Evolutionary conservation across 2,888 invertebrate genomes (phyloP).

Genomic region (Nomada hirtipes): DNA sequence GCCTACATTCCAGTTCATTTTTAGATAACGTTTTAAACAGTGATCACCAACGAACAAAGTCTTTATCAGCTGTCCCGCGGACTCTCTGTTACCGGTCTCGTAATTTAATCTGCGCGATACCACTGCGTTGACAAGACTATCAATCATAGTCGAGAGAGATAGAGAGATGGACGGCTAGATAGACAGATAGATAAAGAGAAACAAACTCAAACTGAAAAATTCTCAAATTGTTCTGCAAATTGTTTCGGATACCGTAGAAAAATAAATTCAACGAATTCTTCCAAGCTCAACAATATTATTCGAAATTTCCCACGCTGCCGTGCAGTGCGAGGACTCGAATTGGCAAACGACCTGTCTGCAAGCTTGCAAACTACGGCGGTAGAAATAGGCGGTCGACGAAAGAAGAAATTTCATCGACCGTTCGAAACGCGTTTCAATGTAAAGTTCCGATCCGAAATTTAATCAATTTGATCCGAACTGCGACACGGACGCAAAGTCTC

Average conservation of each 20-base stretch:
- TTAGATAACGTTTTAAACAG: constrained; percentile 53
- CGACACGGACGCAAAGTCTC: constrained; percentile 21
- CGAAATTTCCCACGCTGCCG: too few relatives aligned
- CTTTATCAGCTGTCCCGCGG: not conserved
- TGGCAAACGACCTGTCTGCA: too few relatives aligned
- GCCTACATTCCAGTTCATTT: constrained; percentile 61
- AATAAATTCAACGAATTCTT: too few relatives aligned
- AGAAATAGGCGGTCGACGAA: not conserved
- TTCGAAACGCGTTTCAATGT: constrained; percentile 22
- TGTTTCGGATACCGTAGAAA: too few relatives aligned
- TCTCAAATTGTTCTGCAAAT: too few relatives aligned
- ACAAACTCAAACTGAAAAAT: too few relatives aligned
- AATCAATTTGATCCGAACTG: constrained; percentile 31
- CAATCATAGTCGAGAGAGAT: not conserved
- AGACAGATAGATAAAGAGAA: too few relatives aligned
- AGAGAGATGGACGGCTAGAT: too few relatives aligned
- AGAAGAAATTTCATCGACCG: not conserved
- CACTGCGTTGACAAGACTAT: not conserved
- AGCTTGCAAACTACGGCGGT: not conserved
- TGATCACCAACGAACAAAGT: constrained; percentile 45
- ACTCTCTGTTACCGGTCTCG: not conserved
- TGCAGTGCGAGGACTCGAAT: too few relatives aligned
- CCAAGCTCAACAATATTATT: too few relatives aligned
- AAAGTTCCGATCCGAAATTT: constrained; percentile 15
- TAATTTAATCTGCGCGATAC: not conserved